Conservation (phyloP, 2,888 invertebrate species). For the Drosophila longiperda region DNA sequence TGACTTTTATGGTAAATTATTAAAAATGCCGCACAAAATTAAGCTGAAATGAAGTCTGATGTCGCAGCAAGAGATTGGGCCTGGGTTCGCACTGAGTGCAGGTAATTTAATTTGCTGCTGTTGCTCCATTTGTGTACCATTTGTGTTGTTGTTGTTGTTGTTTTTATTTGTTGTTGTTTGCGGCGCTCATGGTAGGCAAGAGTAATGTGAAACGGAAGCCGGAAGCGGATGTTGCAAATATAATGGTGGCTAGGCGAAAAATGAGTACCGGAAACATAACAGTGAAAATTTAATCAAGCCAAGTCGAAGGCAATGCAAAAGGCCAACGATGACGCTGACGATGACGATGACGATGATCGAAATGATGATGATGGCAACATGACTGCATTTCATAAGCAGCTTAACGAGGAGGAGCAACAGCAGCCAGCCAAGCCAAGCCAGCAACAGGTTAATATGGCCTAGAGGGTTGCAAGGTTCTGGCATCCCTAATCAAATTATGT, state of each 20-base stretch:
- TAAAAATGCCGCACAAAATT: conserved; percentile 73
- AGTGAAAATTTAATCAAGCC: conserved; percentile 80
- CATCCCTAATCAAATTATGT: conserved; percentile 67
- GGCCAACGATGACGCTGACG: conserved; percentile 23
- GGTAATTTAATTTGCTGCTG: conserved; percentile 63
- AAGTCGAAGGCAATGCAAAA: conserved; percentile 59
- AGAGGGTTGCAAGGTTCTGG: conserved; percentile 13
- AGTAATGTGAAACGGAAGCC: conserved; percentile 72
- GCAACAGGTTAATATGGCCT: conserved; percentile 5
- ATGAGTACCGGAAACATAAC: conserved; percentile 69
- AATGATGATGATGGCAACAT: conserved; percentile 37
- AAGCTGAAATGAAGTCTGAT: conserved; percentile 66
- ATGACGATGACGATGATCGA: conserved; percentile 11
- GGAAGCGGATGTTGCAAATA: conserved; percentile 79
- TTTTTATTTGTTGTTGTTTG: conserved; percentile 4
- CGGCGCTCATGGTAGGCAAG: conserved; percentile 21
- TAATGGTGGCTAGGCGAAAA: conserved; percentile 65
- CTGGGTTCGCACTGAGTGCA: conserved; percentile 61
- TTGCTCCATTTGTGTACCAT: conserved; percentile 8
- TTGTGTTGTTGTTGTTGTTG: conserved; percentile 12
- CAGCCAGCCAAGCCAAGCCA: conserved; percentile 6
- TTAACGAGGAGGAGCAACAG: conserved; percentile 43
- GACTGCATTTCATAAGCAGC: conserved; percentile 75
- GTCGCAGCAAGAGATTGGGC: conserved; percentile 22
- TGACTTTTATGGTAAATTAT: conserved; percentile 80